A percentile compares a stretch with the other conserved stretches of the same genome.
Evolutionary conservation across 2,888 invertebrate species (phyloP).

Genomic region (Endotricha flammealis): DNA sequence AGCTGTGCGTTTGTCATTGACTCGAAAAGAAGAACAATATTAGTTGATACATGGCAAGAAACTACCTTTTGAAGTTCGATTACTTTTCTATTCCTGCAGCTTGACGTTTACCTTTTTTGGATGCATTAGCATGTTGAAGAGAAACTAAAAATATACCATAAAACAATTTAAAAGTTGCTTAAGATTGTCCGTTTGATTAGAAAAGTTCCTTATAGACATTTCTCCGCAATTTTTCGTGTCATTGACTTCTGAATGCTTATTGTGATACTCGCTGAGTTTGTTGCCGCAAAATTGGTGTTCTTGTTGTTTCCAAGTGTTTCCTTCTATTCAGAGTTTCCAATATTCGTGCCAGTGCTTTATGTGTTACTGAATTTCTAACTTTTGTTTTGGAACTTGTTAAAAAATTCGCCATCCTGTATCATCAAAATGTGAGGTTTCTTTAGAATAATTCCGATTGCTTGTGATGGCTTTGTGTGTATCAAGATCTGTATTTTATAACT

Average conservation of each 20-base stretch:
- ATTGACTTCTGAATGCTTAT: constrained; percentile 27
- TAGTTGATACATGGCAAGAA: no score
- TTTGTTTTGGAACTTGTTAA: background rate
- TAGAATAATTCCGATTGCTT: no score
- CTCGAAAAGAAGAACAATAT: no score
- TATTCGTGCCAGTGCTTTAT: background rate
- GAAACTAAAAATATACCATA: background rate
- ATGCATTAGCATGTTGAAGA: no score
- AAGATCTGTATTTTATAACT: no score
- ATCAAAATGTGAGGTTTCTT: no score
- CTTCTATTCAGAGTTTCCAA: constrained; percentile 3
- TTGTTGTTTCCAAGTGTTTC: constrained; percentile 9
- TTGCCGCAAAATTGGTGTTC: constrained; percentile 12
- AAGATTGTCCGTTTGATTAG: constrained; percentile 2
- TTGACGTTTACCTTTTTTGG: no score
- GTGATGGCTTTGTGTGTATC: no score
- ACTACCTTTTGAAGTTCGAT: no score
- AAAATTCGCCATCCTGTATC: background rate
- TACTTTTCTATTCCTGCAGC: no score
- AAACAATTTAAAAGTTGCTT: constrained; percentile 7
- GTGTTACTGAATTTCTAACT: no score
- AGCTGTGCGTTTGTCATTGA: no score
- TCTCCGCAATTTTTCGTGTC: constrained; percentile 29
- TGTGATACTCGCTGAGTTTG: constrained; percentile 20
- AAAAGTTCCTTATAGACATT: constrained; percentile 16